Evolutionary conservation across 2,113 vertebrate species (phyloP).

Genomic region (Platichthys stellatus): DNA sequence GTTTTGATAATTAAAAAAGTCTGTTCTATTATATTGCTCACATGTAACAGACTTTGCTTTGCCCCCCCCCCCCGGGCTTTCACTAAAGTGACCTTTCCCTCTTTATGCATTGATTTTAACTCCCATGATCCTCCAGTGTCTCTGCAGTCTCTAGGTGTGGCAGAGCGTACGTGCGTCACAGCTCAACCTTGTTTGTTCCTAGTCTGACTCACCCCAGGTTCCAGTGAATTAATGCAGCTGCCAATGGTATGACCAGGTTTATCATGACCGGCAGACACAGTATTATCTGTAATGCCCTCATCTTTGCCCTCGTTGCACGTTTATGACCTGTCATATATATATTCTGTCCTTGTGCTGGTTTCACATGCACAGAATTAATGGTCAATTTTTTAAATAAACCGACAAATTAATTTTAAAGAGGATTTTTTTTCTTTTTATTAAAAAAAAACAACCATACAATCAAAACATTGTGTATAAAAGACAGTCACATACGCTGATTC

Average conservation of each 20-base stretch:
- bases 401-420: slow-evolving; percentile 3
- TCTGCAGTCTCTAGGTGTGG: slow-evolving; percentile 72
- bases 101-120: slow-evolving; percentile 17
- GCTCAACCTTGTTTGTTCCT: slow-evolving; percentile 66
- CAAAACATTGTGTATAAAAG: slow-evolving; percentile 76
- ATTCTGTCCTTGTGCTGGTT: not conserved
- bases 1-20: too few relatives aligned
- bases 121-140: slow-evolving; percentile 43
- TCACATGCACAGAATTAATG: not conserved
- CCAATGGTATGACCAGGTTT: slow-evolving; percentile 41
- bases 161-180: slow-evolving; percentile 55
- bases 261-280: not conserved
- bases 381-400: not conserved
- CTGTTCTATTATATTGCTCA: too few relatives aligned
- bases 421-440: slow-evolving; percentile 67
- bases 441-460: slow-evolving; percentile 68
- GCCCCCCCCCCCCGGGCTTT: not conserved
- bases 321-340: slow-evolving; percentile 26
- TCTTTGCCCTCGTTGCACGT: slow-evolving; percentile 28
- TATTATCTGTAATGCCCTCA: not conserved
- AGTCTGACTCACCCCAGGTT: slow-evolving; percentile 69
- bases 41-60: too few relatives aligned
- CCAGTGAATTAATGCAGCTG: slow-evolving; percentile 50
- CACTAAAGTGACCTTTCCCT: slow-evolving; percentile 25
- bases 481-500: slow-evolving; percentile 67